These are phyloP conservation scores for Petrocephalus schoutedeni DNA, from an alignment of 2,797 vertebrate genomes.

Conservation along the genomic window DNA sequence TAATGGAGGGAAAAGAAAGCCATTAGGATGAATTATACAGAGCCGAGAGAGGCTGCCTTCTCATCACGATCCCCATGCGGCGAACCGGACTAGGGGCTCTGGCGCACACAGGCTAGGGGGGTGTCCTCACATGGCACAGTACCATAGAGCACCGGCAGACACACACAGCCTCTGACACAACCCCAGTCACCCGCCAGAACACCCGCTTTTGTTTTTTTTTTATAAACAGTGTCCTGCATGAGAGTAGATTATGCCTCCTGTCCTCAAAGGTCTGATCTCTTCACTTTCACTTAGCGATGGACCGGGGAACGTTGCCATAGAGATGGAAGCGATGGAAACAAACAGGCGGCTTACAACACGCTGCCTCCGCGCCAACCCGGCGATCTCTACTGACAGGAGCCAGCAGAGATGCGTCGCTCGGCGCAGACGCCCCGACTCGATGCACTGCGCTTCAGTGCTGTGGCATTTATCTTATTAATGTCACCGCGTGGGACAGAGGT, in stretches of 20 bases:
- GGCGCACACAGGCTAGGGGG: slow-evolving; percentile 28
- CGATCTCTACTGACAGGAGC: not conserved
- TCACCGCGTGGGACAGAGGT: not conserved
- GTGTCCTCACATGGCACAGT: not conserved
- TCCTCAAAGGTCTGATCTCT: slow-evolving; percentile 27
- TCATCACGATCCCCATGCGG: not conserved
- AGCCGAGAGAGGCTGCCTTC: slow-evolving; percentile 28
- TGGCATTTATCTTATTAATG: not conserved
- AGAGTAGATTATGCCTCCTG: slow-evolving; percentile 28
- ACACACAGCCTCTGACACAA: no score
- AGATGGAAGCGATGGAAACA: slow-evolving; percentile 20
- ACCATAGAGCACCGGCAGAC: no score
- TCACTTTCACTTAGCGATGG: slow-evolving; percentile 33
- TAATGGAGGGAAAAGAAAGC: slow-evolving; percentile 30
- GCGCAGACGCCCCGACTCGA: not conserved
- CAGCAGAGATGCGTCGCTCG: not conserved
- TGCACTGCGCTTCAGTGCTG: not conserved
- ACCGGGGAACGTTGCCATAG: slow-evolving; percentile 41
- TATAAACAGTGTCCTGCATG: slow-evolving; percentile 20
- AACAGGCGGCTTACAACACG: not conserved
- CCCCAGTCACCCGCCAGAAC: no score
- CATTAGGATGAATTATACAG: slow-evolving; percentile 41
- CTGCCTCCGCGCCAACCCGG: not conserved
- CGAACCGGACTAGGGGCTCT: slow-evolving; percentile 24
- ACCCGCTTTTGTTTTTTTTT: slow-evolving; percentile 19